Percentiles rank a stretch among this genome's conserved stretches.
These are phyloP conservation scores for Zhuqinia jingwanae DNA, from an alignment of 2,888 invertebrate species.

Conservation along the genomic window DNA sequence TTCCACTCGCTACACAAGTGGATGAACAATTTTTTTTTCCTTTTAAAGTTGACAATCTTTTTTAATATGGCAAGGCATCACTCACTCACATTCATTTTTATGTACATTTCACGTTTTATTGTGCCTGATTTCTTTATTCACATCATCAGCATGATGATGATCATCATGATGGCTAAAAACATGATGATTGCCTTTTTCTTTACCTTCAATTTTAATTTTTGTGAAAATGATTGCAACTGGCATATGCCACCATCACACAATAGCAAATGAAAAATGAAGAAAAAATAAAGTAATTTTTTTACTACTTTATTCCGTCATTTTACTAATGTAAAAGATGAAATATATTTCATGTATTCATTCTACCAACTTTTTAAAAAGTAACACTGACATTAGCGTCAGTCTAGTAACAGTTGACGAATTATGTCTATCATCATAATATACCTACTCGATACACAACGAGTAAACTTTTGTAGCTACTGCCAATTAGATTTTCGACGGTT, in stretches of 20 bases:
- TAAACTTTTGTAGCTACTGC: no score
- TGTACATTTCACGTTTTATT: conserved; percentile 52
- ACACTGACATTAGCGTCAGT: no score
- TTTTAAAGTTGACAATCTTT: conserved; percentile 53
- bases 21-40: conserved; percentile 44
- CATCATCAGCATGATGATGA: conserved; percentile 26
- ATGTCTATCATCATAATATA: no score
- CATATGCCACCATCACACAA: not conserved
- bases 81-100: conserved; percentile 17
- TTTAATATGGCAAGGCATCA: not conserved
- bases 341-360: no score
- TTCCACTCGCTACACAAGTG: conserved; percentile 38
- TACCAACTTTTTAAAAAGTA: no score
- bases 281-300: conserved; percentile 20
- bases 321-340: not conserved
- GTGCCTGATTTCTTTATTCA: conserved; percentile 27
- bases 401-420: no score
- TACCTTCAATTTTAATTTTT: no score
- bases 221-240: conserved; percentile 2
- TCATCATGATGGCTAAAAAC: not conserved
- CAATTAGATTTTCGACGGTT: no score
- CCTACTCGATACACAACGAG: no score
- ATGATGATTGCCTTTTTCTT: conserved; percentile 46
- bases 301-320: not conserved
- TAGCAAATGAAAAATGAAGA: conserved; percentile 38